These are phyloP conservation scores for Gambusia holbrooki DNA, from an alignment of 2,113 vertebrate species.

Conservation along the genomic window DNA sequence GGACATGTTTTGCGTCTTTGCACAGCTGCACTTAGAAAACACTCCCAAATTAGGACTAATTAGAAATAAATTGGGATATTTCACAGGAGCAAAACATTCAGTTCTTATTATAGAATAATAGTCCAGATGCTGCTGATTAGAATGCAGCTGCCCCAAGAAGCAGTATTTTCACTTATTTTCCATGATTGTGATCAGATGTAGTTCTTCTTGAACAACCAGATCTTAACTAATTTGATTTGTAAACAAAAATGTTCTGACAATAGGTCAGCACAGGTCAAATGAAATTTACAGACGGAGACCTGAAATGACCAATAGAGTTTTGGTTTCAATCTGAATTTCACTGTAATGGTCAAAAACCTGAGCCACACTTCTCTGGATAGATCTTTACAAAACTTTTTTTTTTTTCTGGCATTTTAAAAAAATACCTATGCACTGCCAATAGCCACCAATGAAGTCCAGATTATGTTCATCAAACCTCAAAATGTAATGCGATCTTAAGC, in stretches of 20 bases:
- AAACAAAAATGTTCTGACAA: too few relatives aligned
- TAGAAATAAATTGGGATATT: not conserved
- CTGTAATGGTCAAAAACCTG: too few relatives aligned
- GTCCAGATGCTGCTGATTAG: not conserved
- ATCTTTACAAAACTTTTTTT: too few relatives aligned
- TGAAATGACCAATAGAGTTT: too few relatives aligned
- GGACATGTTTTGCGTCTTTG: conserved; percentile 4
- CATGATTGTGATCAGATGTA: not conserved
- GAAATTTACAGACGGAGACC: too few relatives aligned
- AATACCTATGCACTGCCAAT: too few relatives aligned
- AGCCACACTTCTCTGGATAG: too few relatives aligned
- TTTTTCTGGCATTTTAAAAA: not conserved
- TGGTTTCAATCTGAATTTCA: too few relatives aligned
- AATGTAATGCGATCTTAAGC: too few relatives aligned
- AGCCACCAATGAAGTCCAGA: too few relatives aligned
- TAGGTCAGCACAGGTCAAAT: too few relatives aligned
- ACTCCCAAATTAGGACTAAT: not conserved
- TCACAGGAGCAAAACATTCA: not conserved
- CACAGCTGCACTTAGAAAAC: not conserved
- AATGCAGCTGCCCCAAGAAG: not conserved
- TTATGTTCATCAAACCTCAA: too few relatives aligned
- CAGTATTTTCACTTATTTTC: not conserved
- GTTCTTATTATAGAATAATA: not conserved
- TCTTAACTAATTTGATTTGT: not conserved
- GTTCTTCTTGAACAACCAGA: not conserved